Conservation (phyloP, 2,888 invertebrate genomes). For the Monopis laevigella region DNA sequence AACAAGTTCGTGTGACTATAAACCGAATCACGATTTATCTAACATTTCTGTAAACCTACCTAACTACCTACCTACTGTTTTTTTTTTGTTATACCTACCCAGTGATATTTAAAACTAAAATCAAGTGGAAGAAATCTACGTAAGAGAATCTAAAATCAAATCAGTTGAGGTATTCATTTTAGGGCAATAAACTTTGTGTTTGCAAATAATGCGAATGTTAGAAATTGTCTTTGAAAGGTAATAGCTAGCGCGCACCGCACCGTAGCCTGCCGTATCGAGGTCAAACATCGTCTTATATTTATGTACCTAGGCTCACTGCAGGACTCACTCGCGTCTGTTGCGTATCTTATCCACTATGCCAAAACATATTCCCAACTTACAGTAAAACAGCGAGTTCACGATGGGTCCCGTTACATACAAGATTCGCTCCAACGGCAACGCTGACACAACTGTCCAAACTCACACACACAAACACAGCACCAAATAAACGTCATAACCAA, state of each 20-base stretch:
- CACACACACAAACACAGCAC: conserved; percentile 45
- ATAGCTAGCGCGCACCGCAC: conserved; percentile 23
- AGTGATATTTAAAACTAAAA: too few relatives aligned
- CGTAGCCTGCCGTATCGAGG: conserved; percentile 48
- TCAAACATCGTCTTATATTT: conserved; percentile 32
- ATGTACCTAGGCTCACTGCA: conserved; percentile 23
- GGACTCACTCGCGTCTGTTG: conserved; percentile 24
- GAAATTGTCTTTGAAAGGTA: conserved; percentile 42
- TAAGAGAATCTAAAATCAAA: too few relatives aligned
- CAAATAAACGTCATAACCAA: conserved; percentile 62
- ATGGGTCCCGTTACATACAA: conserved; percentile 59
- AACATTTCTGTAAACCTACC: too few relatives aligned
- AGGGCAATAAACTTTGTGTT: too few relatives aligned
- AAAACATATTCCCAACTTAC: conserved; percentile 9
- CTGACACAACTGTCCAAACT: conserved; percentile 40
- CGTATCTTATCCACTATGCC: conserved; percentile 4
- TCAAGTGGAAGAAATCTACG: too few relatives aligned
- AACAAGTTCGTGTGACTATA: too few relatives aligned
- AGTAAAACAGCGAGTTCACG: conserved; percentile 21
- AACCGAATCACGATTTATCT: too few relatives aligned
- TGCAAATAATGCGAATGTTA: conserved; percentile 33
- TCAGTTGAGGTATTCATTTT: too few relatives aligned
- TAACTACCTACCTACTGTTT: too few relatives aligned
- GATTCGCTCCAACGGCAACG: conserved; percentile 61
- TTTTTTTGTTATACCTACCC: too few relatives aligned